Base-by-base conservation (phyloP, 2,113 vertebrate genomes). In the Periophthalmodon schlosseri region DNA sequence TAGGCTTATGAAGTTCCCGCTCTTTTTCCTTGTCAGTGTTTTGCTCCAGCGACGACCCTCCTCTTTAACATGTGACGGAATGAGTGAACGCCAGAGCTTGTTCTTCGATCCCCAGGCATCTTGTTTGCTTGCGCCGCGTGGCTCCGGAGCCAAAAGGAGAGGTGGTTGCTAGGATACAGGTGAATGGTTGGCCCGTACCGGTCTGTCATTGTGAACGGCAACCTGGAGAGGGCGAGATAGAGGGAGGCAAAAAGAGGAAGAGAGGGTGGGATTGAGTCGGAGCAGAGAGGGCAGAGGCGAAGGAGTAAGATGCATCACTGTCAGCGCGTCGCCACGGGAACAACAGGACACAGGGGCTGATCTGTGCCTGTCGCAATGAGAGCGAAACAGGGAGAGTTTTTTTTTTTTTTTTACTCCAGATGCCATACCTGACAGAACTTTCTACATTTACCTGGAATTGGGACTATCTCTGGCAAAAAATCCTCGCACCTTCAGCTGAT, bases 131-230 rank as follows among this genome's bases (percentile, higher is more conserved):
- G 87, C 85, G 85, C 89, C 79, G 69, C 83, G 77, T 84, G 87
- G 87, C 81, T 72, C 72, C 84, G 46, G 79, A 90, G 90, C 89
- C 87, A 60, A 88, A 89, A 88, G 90, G 90, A 91, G 89, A 93
- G 86, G 89, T 70, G 81, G 94, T 94, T 95, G 94, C 93, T 94
- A 94, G 93, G 94, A 94, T 92, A 94, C 93, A 94, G 93, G 93
- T 94, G 93, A 93, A 81, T 80, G 73, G 90, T 87, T 87, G 91
- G 92, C 90, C 91, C 90, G 91, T 93, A 90, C 87, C 88, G 90
- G 90, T 89, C 88, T 84, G 83, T 91, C 88, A 88, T 89, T 88
- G 91, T 91, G 85, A 85, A 70, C 76, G 71, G 77, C 80, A 88
- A 87, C 86, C 83, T 85, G 89, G 82, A 83, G 86, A 86, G 87